Conservation (phyloP, 2,888 invertebrate species). For the Phrixothrix hirtus region DNA sequence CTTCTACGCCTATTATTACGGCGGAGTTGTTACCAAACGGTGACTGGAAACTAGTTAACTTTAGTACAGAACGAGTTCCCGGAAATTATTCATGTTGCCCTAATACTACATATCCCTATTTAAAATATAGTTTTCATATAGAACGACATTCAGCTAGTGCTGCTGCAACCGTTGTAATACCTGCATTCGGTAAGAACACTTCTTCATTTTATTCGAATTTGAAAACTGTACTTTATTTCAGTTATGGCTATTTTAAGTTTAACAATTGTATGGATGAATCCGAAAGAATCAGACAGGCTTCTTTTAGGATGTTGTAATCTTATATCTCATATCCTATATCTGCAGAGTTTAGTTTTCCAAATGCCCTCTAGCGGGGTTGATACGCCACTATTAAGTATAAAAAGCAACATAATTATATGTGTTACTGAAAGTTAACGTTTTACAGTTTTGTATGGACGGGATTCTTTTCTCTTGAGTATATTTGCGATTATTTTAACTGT, state of each 20-base stretch:
- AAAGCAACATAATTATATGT: no score
- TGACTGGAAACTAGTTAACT: constrained; percentile 62
- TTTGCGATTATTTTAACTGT: constrained; percentile 47
- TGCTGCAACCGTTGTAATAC: constrained; percentile 62
- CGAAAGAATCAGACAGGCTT: constrained; percentile 62
- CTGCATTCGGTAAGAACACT: constrained; percentile 54
- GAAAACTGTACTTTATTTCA: neutral
- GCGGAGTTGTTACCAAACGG: constrained; percentile 61
- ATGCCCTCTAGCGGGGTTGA: constrained; percentile 64
- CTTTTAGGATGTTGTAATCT: constrained; percentile 63
- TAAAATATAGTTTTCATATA: constrained; percentile 62
- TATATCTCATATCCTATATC: constrained; percentile 64
- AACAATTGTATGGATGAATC: constrained; percentile 62
- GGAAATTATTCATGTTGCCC: constrained; percentile 61
- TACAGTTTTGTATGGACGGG: constrained; percentile 46
- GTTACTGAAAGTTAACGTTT: constrained; percentile 10
- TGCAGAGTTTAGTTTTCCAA: constrained; percentile 63
- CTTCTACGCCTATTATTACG: constrained; percentile 30
- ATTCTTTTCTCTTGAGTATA: constrained; percentile 45
- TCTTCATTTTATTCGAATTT: neutral
- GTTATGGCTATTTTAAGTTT: constrained; percentile 57
- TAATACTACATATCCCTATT: constrained; percentile 64
- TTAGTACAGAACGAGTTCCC: constrained; percentile 54
- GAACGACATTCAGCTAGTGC: constrained; percentile 63
- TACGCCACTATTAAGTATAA: constrained; percentile 62